Percentiles rank a stretch among this genome's conserved stretches.
These are phyloP conservation scores for Amphiprion percula DNA, from an alignment of 2,113 vertebrate species.

Conservation along the genomic window DNA sequence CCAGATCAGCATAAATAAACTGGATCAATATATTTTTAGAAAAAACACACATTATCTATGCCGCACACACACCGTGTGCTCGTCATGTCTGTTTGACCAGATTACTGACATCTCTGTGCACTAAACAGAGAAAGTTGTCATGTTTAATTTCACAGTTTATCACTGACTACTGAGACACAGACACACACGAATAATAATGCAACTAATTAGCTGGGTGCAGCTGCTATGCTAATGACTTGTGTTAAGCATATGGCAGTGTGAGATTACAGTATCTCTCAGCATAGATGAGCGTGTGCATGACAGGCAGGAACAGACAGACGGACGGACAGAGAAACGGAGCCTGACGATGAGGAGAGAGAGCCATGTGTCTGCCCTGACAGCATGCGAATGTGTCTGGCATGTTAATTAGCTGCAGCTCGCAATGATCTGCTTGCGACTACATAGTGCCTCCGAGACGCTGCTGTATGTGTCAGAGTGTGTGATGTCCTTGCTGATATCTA, in stretches of 20 bases:
- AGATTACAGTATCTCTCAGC: constrained; percentile 66
- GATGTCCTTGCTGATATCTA: constrained; percentile 70
- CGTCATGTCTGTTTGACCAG: constrained; percentile 30
- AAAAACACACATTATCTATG: neutral
- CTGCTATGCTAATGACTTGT: constrained; percentile 71
- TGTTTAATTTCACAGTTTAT: constrained; percentile 73
- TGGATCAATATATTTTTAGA: neutral
- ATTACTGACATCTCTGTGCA: constrained; percentile 35
- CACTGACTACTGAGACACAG: constrained; percentile 45
- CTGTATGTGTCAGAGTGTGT: constrained; percentile 37
- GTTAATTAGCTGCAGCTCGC: constrained; percentile 62
- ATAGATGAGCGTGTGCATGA: constrained; percentile 44
- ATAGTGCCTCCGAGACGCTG: constrained; percentile 43
- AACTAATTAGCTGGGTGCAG: constrained; percentile 68
- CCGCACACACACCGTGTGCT: neutral
- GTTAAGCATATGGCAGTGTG: constrained; percentile 62
- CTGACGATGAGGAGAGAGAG: constrained; percentile 14
- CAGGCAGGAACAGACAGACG: constrained; percentile 22
- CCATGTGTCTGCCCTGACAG: constrained; percentile 43
- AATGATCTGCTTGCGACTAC: constrained; percentile 53
- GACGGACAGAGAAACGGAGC: constrained; percentile 30
- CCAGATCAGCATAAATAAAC: neutral
- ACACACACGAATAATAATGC: constrained; percentile 58
- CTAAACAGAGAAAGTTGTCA: constrained; percentile 56
- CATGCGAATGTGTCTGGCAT: constrained; percentile 62